Evolutionary conservation across 2,797 vertebrate genomes (phyloP).

Genomic region (Mormyrops boulengeri): DNA sequence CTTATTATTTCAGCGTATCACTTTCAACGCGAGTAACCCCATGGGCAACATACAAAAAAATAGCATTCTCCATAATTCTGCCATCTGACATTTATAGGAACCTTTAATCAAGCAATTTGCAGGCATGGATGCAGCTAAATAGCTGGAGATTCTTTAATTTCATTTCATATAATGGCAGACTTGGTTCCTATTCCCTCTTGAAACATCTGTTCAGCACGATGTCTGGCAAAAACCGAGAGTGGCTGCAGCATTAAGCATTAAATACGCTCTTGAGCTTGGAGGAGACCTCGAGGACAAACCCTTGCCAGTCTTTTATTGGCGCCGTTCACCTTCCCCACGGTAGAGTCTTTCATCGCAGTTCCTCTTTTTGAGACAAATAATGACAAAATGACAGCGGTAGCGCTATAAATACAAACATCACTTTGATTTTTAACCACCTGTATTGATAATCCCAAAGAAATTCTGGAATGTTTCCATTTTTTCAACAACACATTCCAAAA

Average conservation of each 20-base stretch:
- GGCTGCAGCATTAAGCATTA: not conserved
- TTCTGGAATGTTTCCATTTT: not conserved
- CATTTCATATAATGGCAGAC: not conserved
- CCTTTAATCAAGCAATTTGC: slow-evolving; percentile 20
- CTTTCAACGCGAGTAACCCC: not conserved
- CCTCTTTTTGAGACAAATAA: not conserved
- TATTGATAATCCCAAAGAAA: not conserved
- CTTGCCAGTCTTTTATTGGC: not conserved
- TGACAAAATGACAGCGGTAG: not conserved
- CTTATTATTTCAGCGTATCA: not conserved
- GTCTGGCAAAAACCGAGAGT: not conserved
- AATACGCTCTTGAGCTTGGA: not conserved
- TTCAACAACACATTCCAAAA: not conserved
- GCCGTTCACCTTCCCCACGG: not conserved
- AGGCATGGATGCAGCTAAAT: slow-evolving; percentile 13
- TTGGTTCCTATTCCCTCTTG: not conserved
- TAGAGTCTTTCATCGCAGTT: not conserved
- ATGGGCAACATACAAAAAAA: not conserved
- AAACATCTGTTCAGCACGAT: slow-evolving; percentile 6
- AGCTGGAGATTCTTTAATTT: slow-evolving; percentile 17
- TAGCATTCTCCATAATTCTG: not conserved
- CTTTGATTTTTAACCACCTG: not conserved
- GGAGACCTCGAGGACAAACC: not conserved
- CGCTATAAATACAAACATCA: not conserved
- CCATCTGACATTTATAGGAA: slow-evolving; percentile 1